Evolutionary conservation across 2,113 vertebrate genomes (phyloP).

Genomic region (Paracanthobrama guichenoti): DNA sequence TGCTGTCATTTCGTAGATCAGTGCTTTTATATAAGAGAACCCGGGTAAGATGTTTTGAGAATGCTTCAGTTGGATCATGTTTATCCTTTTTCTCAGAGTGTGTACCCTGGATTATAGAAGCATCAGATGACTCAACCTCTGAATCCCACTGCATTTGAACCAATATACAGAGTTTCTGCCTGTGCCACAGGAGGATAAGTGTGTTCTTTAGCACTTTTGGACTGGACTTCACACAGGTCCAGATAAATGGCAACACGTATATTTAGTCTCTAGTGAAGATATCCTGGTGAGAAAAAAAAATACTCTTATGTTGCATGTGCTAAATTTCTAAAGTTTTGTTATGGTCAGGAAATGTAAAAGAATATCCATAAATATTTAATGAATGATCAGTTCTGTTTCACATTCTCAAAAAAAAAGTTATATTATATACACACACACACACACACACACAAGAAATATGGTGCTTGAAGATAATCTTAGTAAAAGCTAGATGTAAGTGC

Average conservation of each 20-base stretch:
- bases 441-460: too few species aligned
- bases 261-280: not conserved
- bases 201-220: not conserved
- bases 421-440: too few species aligned
- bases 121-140: slow-evolving; percentile 2
- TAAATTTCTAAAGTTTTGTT: not conserved
- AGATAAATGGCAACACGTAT: not conserved
- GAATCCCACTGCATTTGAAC: not conserved
- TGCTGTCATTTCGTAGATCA: slow-evolving; percentile 7
- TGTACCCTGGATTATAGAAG: not conserved
- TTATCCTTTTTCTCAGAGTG: not conserved
- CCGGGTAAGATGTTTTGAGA: not conserved
- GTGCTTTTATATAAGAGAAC: not conserved
- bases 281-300: not conserved
- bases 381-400: not conserved
- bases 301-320: not conserved
- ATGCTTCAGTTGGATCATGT: not conserved
- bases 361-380: not conserved
- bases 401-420: not conserved
- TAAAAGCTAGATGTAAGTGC: not conserved
- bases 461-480: not conserved
- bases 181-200: not conserved
- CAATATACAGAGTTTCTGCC: not conserved
- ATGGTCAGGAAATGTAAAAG: not conserved
- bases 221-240: slow-evolving; percentile 16